Evolutionary conservation across 2,888 invertebrate species (phyloP).

Genomic region (Cerceris rybyensis): DNA sequence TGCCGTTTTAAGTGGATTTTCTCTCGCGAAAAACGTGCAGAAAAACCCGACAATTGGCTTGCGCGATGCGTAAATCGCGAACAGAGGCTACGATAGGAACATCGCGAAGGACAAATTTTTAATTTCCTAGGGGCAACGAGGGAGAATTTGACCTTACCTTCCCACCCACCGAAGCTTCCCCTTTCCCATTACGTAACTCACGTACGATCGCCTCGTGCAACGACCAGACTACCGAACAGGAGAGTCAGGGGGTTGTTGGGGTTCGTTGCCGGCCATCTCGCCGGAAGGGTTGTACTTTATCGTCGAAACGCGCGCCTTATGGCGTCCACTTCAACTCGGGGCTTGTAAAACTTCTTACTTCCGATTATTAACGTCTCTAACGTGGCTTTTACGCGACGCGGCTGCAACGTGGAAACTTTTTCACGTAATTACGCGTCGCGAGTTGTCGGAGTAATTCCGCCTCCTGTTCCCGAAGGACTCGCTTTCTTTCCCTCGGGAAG

Average conservation of each 20-base stretch:
- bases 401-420: conserved; percentile 3
- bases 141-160: too few species aligned
- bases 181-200: conserved; percentile 54
- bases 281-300: conserved; percentile 37
- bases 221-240: conserved; percentile 8
- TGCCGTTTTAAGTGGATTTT: too few species aligned
- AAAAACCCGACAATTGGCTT: too few species aligned
- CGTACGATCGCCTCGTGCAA: conserved; percentile 31
- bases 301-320: conserved; percentile 51
- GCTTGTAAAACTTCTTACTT: conserved; percentile 45
- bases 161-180: too few species aligned
- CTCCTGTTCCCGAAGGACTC: not conserved
- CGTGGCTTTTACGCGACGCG: conserved; percentile 29
- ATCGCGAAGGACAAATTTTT: too few species aligned
- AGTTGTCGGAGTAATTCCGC: not conserved
- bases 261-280: not conserved
- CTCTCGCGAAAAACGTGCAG: too few species aligned
- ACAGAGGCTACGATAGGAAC: too few species aligned
- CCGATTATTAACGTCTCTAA: conserved; percentile 47
- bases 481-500: not conserved
- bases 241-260: conserved; percentile 14
- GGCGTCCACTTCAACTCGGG: conserved; percentile 28
- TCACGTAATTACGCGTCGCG: conserved; percentile 13
- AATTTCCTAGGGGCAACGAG: too few species aligned
- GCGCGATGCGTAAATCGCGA: too few species aligned